Evolutionary conservation across 2,888 invertebrate species (phyloP).

Genomic region (Ceriagrion tenellum): DNA sequence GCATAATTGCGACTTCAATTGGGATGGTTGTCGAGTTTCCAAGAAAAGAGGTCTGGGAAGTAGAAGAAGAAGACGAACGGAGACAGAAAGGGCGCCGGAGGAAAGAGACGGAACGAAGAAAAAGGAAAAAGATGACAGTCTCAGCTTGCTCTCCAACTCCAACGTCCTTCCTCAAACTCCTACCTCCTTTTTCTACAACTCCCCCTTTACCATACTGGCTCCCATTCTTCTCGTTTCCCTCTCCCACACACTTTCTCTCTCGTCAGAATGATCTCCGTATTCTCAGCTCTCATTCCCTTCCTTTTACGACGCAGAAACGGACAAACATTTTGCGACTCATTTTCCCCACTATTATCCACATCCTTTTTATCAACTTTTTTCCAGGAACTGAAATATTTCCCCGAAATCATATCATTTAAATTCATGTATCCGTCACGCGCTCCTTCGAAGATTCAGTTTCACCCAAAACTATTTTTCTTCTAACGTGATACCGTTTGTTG

Average conservation of each 20-base stretch:
- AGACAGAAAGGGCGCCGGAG: background rate
- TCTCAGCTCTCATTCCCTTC: background rate
- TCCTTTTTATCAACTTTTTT: too few species aligned
- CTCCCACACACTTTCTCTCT: background rate
- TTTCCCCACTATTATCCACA: too few species aligned
- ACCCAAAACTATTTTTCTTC: too few species aligned
- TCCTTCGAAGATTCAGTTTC: too few species aligned
- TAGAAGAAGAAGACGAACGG: background rate
- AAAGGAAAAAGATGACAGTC: conserved; percentile 21
- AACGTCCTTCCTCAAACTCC: background rate
- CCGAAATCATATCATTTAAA: too few species aligned
- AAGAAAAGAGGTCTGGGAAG: conserved; percentile 1
- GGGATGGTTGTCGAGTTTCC: conserved; percentile 67
- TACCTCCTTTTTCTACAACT: background rate
- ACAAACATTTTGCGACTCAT: background rate
- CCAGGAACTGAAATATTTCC: too few species aligned
- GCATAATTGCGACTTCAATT: conserved; percentile 65
- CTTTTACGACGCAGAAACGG: background rate
- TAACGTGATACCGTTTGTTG: too few species aligned
- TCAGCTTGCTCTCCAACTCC: background rate
- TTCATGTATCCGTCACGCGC: too few species aligned
- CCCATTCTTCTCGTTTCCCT: background rate
- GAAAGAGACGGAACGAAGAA: background rate
- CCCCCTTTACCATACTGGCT: background rate
- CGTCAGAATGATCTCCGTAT: background rate